Percentiles rank a stretch among this genome's conserved stretches.
Evolutionary conservation across 1,140 invertebrate species (phyloP).

Genomic region (Caenorhabditis brenneri): DNA sequence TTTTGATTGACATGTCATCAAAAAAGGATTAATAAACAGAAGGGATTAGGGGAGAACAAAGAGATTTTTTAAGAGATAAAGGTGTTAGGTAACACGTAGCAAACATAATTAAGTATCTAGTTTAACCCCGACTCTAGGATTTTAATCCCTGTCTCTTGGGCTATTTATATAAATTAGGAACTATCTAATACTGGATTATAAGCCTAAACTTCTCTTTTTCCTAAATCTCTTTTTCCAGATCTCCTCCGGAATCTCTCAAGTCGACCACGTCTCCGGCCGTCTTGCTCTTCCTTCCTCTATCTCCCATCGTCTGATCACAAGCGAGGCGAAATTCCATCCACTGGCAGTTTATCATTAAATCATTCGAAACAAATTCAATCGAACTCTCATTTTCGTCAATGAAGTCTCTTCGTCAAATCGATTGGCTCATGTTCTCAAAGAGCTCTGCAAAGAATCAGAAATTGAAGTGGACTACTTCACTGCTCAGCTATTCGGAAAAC

Average conservation of each 20-base stretch:
- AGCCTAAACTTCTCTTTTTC: conserved; percentile 47
- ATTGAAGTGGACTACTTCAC: conserved; percentile 70
- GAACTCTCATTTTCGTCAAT: conserved; percentile 86
- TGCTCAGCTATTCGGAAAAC: conserved; percentile 63
- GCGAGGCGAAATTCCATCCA: conserved; percentile 40
- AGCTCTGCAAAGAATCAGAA: background rate
- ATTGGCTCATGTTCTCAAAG: conserved; percentile 10
- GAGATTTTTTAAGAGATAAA: no score
- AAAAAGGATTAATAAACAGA: no score
- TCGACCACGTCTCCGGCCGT: conserved; percentile 15
- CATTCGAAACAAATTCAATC: conserved; percentile 75
- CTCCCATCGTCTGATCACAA: background rate
- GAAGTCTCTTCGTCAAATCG: conserved; percentile 73
- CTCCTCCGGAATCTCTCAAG: background rate
- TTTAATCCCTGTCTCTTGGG: no score
- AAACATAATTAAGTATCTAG: no score
- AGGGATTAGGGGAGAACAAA: no score
- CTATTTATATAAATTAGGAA: background rate
- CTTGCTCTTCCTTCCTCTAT: conserved; percentile 45
- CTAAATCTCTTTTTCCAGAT: conserved; percentile 27
- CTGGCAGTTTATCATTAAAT: conserved; percentile 43
- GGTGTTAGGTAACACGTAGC: no score
- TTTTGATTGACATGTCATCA: no score
- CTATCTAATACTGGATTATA: no score
- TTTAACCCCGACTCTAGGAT: no score